A percentile compares a stretch with the other conserved stretches of the same genome.
phyloP scores from a whole-genome alignment of 1,140 invertebrate species.

The Pogonus chalceus region DNA sequence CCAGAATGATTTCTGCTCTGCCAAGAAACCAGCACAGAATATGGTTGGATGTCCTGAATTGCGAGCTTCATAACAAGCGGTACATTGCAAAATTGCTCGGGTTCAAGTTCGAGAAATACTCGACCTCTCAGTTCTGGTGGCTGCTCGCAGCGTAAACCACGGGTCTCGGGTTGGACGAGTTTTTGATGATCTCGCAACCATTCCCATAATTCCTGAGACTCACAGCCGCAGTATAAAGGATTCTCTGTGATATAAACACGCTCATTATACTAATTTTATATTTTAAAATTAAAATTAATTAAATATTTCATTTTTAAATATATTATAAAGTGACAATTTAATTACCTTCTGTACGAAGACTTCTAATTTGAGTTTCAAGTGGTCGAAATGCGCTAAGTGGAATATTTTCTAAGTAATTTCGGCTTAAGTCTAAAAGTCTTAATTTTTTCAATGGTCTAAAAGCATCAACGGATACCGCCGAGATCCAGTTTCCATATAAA shows the following conservation, averaged over 20 bases:
- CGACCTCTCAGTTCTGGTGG: slow-evolving; percentile 65
- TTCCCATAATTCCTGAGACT: slow-evolving; percentile 76
- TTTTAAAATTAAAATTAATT: too few species aligned
- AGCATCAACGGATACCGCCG: slow-evolving; percentile 62
- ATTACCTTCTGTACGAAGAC: slow-evolving; percentile 66
- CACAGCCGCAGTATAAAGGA: slow-evolving; percentile 71
- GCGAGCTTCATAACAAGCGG: slow-evolving; percentile 70
- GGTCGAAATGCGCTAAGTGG: slow-evolving; percentile 64
- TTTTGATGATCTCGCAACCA: slow-evolving; percentile 80
- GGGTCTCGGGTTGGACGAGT: slow-evolving; percentile 42
- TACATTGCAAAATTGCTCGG: slow-evolving; percentile 69
- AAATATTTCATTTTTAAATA: too few species aligned
- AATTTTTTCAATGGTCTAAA: slow-evolving; percentile 73
- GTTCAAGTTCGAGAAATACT: slow-evolving; percentile 64
- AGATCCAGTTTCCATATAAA: slow-evolving; percentile 74
- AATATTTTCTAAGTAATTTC: slow-evolving; percentile 74
- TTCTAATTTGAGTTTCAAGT: slow-evolving; percentile 70
- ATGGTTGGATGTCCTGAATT: slow-evolving; percentile 79
- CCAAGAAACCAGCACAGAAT: slow-evolving; percentile 80
- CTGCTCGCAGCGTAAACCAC: slow-evolving; percentile 61
- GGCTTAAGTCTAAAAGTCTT: slow-evolving; percentile 67
- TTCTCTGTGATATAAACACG: slow-evolving; percentile 51
- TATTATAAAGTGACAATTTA: slow-evolving; percentile 11
- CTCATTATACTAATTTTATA: neutral
- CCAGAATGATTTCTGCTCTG: slow-evolving; percentile 79